These are phyloP conservation scores for Alsophila aescularia DNA, from an alignment of 2,888 invertebrate genomes.

Conservation along the genomic window DNA sequence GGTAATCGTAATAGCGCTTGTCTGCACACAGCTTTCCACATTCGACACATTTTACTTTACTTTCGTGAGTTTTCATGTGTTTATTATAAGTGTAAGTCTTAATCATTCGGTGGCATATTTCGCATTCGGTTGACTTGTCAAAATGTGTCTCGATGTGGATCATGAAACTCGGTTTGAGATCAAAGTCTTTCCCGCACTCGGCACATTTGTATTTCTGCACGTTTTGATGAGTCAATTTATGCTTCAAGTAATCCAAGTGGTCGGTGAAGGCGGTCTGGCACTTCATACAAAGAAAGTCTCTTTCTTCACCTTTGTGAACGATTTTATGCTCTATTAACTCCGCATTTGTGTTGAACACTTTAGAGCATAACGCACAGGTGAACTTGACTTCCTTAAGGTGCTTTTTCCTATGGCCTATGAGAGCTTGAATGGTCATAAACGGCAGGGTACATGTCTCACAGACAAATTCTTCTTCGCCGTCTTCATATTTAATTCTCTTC, in stretches of 20 bases:
- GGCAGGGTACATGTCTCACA: constrained; percentile 17
- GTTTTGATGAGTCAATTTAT: constrained; percentile 35
- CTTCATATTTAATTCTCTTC: not conserved
- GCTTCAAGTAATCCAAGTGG: constrained; percentile 43
- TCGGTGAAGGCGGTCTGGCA: constrained; percentile 46
- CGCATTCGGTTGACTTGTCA: constrained; percentile 22
- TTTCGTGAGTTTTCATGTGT: constrained; percentile 1
- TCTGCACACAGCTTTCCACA: not conserved
- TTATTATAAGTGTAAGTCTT: not conserved
- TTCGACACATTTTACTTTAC: constrained; percentile 2
- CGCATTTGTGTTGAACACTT: constrained; percentile 40
- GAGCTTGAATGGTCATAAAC: constrained; percentile 12
- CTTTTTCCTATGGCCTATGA: constrained; percentile 30
- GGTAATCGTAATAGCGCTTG: constrained; percentile 15
- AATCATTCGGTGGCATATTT: not conserved
- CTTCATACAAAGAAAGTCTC: constrained; percentile 36
- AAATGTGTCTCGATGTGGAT: constrained; percentile 43
- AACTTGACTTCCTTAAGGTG: constrained; percentile 18
- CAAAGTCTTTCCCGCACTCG: constrained; percentile 39
- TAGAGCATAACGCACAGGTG: constrained; percentile 41
- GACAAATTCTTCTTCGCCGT: not conserved
- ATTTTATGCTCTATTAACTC: constrained; percentile 44
- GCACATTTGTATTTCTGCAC: constrained; percentile 30
- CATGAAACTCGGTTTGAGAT: constrained; percentile 17
- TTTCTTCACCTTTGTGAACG: constrained; percentile 34